A percentile compares a stretch with the other conserved stretches of the same genome.
Conservation (phyloP, 2,113 vertebrate species). For the Furnarius figulus region DNA sequence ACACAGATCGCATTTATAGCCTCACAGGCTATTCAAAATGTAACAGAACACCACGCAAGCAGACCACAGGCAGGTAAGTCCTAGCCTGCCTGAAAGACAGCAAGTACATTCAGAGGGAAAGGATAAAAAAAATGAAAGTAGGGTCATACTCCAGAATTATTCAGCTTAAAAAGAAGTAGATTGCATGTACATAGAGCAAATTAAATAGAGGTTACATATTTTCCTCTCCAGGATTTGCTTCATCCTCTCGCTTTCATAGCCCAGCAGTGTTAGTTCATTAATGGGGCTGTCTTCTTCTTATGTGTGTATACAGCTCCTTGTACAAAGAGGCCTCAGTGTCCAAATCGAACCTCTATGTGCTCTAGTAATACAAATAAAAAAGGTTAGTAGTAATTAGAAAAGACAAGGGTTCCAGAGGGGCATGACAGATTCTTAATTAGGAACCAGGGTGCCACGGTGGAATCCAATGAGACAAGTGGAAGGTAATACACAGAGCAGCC, state of each 20-base stretch:
- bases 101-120: background rate
- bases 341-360: background rate
- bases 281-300: background rate
- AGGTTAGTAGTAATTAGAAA: slow-evolving; percentile 45
- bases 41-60: background rate
- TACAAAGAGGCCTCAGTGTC: background rate
- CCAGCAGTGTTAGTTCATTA: background rate
- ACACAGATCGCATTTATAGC: background rate
- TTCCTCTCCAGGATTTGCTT: background rate
- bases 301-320: background rate
- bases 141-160: background rate
- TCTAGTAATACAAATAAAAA: slow-evolving; percentile 26
- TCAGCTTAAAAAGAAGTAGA: background rate
- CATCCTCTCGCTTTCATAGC: background rate
- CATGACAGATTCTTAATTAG: slow-evolving; percentile 46
- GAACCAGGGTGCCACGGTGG: background rate
- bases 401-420: slow-evolving; percentile 4
- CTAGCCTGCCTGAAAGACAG: background rate
- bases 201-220: background rate
- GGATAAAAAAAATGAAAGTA: background rate
- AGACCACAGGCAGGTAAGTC: background rate
- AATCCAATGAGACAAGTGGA: background rate
- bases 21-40: background rate
- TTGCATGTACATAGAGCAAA: background rate
- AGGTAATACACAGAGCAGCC: background rate